Percentiles rank a stretch among this genome's conserved stretches.
Evolutionary conservation across 2,113 vertebrate genomes (phyloP).

Genomic region (Andinoacara biseriatus): DNA sequence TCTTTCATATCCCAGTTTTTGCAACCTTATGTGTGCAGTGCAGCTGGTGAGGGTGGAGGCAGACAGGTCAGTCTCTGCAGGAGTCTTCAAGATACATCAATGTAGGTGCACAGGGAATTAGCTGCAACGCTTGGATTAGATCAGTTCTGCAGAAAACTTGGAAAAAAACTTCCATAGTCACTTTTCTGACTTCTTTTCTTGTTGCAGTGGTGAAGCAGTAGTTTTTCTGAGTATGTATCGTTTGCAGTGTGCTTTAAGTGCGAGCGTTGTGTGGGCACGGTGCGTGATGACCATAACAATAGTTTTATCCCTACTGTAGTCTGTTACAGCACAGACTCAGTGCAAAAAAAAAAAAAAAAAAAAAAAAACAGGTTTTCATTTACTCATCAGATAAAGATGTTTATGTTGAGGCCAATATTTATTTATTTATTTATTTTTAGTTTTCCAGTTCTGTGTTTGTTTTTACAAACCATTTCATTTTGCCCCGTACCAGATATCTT

Average conservation of each 20-base stretch:
- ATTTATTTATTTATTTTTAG: fast-evolving
- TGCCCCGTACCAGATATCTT: constrained; percentile 9
- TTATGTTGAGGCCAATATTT: neutral
- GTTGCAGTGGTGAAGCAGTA: neutral
- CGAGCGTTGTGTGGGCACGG: neutral
- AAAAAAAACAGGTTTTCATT: constrained; percentile 36
- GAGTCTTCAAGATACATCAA: neutral
- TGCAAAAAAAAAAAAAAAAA: neutral
- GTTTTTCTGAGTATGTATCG: neutral
- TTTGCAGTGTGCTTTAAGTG: neutral
- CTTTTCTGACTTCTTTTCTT: neutral
- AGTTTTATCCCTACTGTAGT: neutral
- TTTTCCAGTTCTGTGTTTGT: constrained; percentile 3
- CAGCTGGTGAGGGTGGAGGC: neutral
- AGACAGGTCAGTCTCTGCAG: neutral
- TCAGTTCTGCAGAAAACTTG: neutral
- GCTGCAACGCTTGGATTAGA: neutral
- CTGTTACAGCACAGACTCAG: constrained; percentile 15
- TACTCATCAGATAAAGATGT: neutral
- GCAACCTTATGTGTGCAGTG: neutral
- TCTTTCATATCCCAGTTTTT: too few species aligned
- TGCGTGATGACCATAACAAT: constrained; percentile 1
- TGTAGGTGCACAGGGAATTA: neutral
- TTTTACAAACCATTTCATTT: constrained; percentile 15
- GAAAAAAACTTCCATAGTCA: neutral